Conservation (phyloP, 1,140 invertebrate genomes). For the Drosophila nasuta region DNA sequence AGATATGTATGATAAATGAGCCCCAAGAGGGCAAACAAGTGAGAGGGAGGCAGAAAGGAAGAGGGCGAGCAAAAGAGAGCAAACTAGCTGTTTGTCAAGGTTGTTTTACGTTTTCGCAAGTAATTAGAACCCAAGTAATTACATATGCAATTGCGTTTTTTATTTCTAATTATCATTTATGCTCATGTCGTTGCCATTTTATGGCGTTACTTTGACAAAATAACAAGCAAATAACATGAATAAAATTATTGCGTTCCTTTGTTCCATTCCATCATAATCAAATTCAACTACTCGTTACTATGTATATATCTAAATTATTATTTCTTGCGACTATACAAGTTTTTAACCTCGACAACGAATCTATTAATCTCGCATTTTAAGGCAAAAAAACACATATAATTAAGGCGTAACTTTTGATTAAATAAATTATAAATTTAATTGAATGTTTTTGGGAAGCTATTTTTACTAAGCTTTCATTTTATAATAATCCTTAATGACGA, state of each 20-base stretch:
- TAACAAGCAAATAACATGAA: slow-evolving; percentile 11
- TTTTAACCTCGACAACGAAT: not conserved
- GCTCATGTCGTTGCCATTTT: slow-evolving; percentile 10
- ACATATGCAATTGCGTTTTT: slow-evolving; percentile 50
- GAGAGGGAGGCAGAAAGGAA: not conserved
- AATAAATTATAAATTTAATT: slow-evolving; percentile 7
- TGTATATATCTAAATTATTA: not conserved
- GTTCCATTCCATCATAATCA: slow-evolving; percentile 10
- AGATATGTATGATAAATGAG: not conserved
- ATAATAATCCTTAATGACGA: too few species aligned
- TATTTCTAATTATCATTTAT: slow-evolving; percentile 28
- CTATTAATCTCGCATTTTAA: slow-evolving; percentile 13
- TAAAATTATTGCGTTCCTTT: not conserved
- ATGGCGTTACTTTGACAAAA: slow-evolving; percentile 5
- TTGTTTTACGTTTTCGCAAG: slow-evolving; percentile 53
- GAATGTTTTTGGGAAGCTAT: too few species aligned
- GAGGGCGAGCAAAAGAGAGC: not conserved
- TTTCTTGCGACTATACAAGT: not conserved
- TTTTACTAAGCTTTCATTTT: too few species aligned
- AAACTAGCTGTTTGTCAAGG: slow-evolving; percentile 51
- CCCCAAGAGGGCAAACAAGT: not conserved
- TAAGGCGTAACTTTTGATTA: slow-evolving; percentile 22
- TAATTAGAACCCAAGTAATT: slow-evolving; percentile 68
- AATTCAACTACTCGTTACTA: not conserved
- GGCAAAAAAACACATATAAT: not conserved